These are phyloP conservation scores for Climacteris rufus DNA, from an alignment of 2,113 vertebrate species.

Conservation along the genomic window DNA sequence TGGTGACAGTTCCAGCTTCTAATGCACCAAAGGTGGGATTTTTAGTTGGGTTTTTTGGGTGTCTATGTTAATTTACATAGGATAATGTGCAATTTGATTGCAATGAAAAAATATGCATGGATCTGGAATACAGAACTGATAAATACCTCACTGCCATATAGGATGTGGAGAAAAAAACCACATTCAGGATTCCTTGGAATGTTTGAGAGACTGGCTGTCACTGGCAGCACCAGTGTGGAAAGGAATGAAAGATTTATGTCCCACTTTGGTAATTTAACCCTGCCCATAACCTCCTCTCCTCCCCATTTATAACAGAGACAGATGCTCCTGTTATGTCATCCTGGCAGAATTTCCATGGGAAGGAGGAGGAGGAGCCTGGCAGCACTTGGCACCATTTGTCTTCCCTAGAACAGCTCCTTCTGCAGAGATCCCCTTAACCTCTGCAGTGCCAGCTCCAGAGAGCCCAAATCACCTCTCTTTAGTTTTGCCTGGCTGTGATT, in stretches of 20 bases:
- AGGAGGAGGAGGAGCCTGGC: neutral
- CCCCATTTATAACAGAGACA: neutral
- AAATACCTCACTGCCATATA: rapidly evolving
- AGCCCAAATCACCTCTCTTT: neutral
- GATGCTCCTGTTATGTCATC: neutral
- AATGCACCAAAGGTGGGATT: neutral
- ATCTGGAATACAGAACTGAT: neutral
- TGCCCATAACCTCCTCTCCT: neutral
- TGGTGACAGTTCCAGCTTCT: neutral
- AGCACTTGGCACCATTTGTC: neutral
- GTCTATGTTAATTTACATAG: neutral
- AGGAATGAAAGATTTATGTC: neutral
- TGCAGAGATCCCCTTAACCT: neutral
- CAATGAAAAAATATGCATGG: rapidly evolving
- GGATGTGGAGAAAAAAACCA: neutral
- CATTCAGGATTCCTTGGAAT: neutral
- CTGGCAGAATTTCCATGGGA: neutral
- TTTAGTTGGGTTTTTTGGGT: neutral
- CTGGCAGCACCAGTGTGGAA: neutral
- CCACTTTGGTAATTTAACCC: neutral
- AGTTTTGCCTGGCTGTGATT: neutral
- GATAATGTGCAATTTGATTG: neutral
- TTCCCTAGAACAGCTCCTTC: neutral
- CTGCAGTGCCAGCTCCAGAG: neutral
- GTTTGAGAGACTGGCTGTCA: neutral